These are phyloP conservation scores for Drosophila antonietae DNA, from an alignment of 2,888 invertebrate species.

Conservation along the genomic window DNA sequence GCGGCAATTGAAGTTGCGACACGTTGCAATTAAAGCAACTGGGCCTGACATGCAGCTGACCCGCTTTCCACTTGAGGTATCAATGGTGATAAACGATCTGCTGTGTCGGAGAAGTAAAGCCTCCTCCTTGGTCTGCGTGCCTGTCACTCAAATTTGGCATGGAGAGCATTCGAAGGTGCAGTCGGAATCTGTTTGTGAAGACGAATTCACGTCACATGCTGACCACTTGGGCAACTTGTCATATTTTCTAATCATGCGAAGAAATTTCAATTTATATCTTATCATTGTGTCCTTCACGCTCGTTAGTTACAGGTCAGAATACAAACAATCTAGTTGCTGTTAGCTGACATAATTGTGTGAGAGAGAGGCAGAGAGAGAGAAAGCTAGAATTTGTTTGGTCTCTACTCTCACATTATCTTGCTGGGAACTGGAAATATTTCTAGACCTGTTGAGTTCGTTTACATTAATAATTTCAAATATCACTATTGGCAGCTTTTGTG, in stretches of 20 bases:
- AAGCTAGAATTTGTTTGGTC: neutral
- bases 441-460: too few species aligned
- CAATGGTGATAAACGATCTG: conserved; percentile 60
- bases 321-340: neutral
- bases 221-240: neutral
- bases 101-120: conserved; percentile 14
- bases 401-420: neutral
- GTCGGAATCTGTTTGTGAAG: conserved; percentile 23
- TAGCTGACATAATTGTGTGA: neutral
- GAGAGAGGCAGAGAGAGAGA: too few species aligned
- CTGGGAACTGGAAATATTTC: too few species aligned
- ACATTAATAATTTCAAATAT: too few species aligned
- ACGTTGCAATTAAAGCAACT: conserved; percentile 37
- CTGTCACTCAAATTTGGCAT: conserved; percentile 1
- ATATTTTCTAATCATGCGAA: conserved; percentile 58
- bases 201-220: conserved; percentile 44
- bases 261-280: conserved; percentile 71
- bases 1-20: conserved; percentile 63
- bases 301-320: neutral
- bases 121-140: conserved; percentile 2
- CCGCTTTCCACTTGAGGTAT: conserved; percentile 39
- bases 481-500: too few species aligned
- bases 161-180: neutral
- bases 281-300: conserved; percentile 74
- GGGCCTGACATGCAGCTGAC: conserved; percentile 15